Evolutionary conservation across 2,797 vertebrate genomes (phyloP), one percentile per base, ranked within the genome.

Genomic region (Phrynocephalus guinanensis): DNA sequence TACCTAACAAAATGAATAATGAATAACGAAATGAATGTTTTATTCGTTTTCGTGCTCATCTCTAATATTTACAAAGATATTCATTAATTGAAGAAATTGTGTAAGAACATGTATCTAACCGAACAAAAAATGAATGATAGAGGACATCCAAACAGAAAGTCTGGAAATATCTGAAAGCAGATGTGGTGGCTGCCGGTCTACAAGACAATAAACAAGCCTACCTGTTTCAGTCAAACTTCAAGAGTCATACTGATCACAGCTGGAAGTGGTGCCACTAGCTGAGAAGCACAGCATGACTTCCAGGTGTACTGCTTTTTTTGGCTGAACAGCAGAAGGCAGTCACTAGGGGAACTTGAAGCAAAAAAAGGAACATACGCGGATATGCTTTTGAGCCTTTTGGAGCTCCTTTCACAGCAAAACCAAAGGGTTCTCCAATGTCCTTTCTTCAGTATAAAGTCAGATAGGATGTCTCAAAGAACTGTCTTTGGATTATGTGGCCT

Each of bases 141-240:
- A 22, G 6, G 38, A 11, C 22, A 67, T 30, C 6, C 33, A 70
- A 28, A 28, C 5, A n/a, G 26, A 13, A 11, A 4, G 10, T 30
- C 71, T 28, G 70, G 3, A 71, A 82, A 82, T 82, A 30, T 82
- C n/a, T 82, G 50, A 50, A 48, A 82, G 26, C 44, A 82, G 28
- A 44, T 70, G 13, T 50, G 33, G 11, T 68, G 68, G 30, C 63
- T 71, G 28, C 16, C 16, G 11, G 26, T 15, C 81, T 44, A 70
- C 3, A 71, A 48, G 8, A 66, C 52, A 38, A 56, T 56, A 56
- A 56, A 56, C 52, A 56, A 13, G 9, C 1, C 28, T 28, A 79
- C 26, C 10, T 66, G 79, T 81, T 81, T 81, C 60, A 67, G 26
- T 30, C 22, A 48, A 38, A 18, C 44, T 30, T 83, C 48, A 16